Percentiles rank a stretch among this genome's conserved stretches.
Evolutionary conservation across 2,888 invertebrate species (phyloP).

Genomic region (Watsonalla cultraria): DNA sequence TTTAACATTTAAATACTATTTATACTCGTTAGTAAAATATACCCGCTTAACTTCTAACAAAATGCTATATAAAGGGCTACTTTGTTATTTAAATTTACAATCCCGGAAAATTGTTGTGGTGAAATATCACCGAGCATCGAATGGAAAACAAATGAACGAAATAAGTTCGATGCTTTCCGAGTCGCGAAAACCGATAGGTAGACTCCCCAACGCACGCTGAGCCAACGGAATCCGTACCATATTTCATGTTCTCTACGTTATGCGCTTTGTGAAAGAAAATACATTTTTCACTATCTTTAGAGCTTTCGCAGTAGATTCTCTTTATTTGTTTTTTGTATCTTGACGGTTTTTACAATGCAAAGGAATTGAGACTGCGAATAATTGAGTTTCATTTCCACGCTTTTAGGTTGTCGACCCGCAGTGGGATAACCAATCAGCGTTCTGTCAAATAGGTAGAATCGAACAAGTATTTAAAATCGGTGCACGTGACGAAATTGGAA

Average conservation of each 20-base stretch:
- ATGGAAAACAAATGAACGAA: conserved; percentile 61
- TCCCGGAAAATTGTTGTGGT: conserved; percentile 28
- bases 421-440: too few relatives aligned
- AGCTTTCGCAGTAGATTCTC: conserved; percentile 54
- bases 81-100: conserved; percentile 18
- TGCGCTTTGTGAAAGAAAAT: conserved; percentile 76
- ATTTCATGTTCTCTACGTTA: conserved; percentile 73
- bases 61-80: too few relatives aligned
- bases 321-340: conserved; percentile 44
- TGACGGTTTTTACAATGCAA: conserved; percentile 24
- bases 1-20: too few relatives aligned
- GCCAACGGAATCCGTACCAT: conserved; percentile 71
- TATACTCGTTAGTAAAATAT: too few relatives aligned
- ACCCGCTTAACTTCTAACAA: too few relatives aligned
- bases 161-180: conserved; percentile 64
- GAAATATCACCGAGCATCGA: conserved; percentile 36
- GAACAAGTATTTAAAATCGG: conserved; percentile 36
- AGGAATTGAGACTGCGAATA: conserved; percentile 9
- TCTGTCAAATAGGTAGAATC: conserved; percentile 22
- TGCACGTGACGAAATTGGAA: conserved; percentile 48
- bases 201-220: conserved; percentile 62
- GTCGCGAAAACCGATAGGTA: conserved; percentile 67
- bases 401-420: background rate
- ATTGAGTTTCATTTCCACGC: conserved; percentile 1
- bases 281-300: conserved; percentile 74